Evolutionary conservation across 2,797 vertebrate species (phyloP), one percentile per base, ranked within the genome.

Genomic region (Alectoris magna): DNA sequence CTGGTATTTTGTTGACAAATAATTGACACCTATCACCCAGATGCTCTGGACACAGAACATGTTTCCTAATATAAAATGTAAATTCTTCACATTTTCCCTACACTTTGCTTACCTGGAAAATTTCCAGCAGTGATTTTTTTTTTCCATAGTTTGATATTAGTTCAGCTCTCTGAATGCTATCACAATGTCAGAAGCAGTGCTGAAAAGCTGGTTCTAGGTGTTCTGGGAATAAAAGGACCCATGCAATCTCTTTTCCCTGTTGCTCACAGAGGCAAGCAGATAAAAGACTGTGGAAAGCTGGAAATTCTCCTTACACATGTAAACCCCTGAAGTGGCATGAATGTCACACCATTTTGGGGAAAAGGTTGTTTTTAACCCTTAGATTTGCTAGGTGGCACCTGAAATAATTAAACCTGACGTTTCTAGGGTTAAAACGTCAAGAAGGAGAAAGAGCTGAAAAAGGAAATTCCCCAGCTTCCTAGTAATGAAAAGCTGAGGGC

Each of bases 401-500:
- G 94, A 97, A 97, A 97, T 96, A 98, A 98, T 98, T 96, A 98
- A 96, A 96, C 89, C 95, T 97, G 97, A 98, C 97, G 97, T 97
- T 97, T 97, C 95, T 98, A 98, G 98, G 97, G 98, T 98, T 98
- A 98, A 96, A 98, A 98, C 95, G 92, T 97, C 97, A 98, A 97
- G 96, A 92, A 97, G 92, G 95, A 97, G 97, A 97, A 97, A 97
- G 96, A 97, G 96, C 96, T 98, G 98, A 98, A 96, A 97, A 97
- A 96, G 97, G 97, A 97, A 98, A 98, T 98, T 97, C 98, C 98
- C 98, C 84, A 97, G 97, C 90, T 97, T 96, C 97, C 97, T 96
- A 86, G 96, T 97, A 98, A 98, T 98, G 98, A 98, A 98, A 98
- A 98, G 97, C 97, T 94, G 97, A 98, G 97, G 97, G 97, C 98